Conservation (phyloP, 2,113 vertebrate species). For the Oostethus manadensis region DNA sequence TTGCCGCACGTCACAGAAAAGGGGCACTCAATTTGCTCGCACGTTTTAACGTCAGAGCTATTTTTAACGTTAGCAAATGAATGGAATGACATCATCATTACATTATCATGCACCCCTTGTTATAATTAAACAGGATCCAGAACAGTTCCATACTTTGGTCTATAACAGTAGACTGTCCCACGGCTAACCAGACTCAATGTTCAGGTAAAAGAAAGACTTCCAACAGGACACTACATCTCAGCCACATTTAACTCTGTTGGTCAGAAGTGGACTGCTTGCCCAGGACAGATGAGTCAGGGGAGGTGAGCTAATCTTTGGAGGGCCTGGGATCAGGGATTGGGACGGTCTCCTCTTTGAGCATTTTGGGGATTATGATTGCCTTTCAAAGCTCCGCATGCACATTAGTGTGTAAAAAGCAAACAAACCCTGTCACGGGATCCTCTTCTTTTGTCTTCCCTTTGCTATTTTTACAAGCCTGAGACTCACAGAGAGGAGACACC, state of each 20-base stretch:
- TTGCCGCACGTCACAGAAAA: too few relatives aligned
- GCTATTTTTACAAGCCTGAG: conserved; percentile 11
- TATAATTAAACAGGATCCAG: too few relatives aligned
- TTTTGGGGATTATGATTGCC: conserved; percentile 20
- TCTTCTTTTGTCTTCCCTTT: conserved; percentile 7
- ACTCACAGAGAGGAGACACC: conserved; percentile 28
- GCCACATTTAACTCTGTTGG: neutral
- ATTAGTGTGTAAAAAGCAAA: conserved; percentile 23
- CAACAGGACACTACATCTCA: neutral
- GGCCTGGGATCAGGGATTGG: conserved; percentile 14
- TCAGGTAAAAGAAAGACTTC: neutral
- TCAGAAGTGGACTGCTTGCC: conserved; percentile 12
- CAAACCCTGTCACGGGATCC: neutral
- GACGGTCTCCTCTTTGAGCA: conserved; percentile 19
- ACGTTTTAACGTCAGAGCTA: too few relatives aligned
- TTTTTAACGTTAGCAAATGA: too few relatives aligned
- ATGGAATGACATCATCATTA: too few relatives aligned
- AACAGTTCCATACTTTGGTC: conserved; percentile 1
- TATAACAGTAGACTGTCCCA: neutral
- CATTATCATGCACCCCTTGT: too few relatives aligned
- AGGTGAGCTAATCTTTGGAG: neutral
- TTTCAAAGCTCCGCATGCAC: conserved; percentile 7
- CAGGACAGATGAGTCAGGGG: conserved; percentile 14
- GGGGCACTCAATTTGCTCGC: too few relatives aligned
- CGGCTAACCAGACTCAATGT: too few relatives aligned